Evolutionary conservation across 2,888 invertebrate genomes (phyloP), one percentile per base, ranked within the genome.

Genomic region (Pollenia labialis): DNA sequence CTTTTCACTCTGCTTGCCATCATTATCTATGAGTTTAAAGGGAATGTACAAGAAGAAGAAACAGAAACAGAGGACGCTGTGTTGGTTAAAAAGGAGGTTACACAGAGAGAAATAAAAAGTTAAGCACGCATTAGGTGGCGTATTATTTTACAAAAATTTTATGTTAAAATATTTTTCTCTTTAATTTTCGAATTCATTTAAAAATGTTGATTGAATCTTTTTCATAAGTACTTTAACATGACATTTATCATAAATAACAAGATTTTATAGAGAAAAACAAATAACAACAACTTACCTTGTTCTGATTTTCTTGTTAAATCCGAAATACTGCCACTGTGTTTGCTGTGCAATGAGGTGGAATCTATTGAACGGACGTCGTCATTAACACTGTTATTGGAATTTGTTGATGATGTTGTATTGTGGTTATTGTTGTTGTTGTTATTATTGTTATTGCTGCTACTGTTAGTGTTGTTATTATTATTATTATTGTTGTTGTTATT

Each of bases 1-100:
- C 90, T 93, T 93, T 90, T 92, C 92, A 81, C 93, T 92, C 89
- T 90, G 90, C 64, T 91, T 92, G 88, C 90, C 90, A 86, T 93
- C 93, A 88, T 89, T 92, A 91, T 93, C 93, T 93, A 89, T 66
- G 86, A 85, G 88, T 88, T 81, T 84, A 89, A 87, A 88, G 89
- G 88, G 83, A 90, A 89, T 90, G 89, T 88, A 90, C 56, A 86
- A 77, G 82, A 87, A 85, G 64, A 81, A 86, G 79, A 85, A 83
- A 72, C 64, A 82, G 81, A 83, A 88, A 88, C 87, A 89, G 88
- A 92, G 90, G 90, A 88, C 89, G 91, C 91, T 92, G 92, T 88
- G 85, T 89, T 85, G 72, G 88, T 88, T 89, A 89, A 89, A 89
- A 87, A 80, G 77, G 81, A 83, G 85, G 81, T 84, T 77, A 80